A percentile compares a stretch with the other conserved stretches of the same genome.
Conservation (phyloP, 2,797 vertebrate genomes). For the Malacoctenus gilli region DNA sequence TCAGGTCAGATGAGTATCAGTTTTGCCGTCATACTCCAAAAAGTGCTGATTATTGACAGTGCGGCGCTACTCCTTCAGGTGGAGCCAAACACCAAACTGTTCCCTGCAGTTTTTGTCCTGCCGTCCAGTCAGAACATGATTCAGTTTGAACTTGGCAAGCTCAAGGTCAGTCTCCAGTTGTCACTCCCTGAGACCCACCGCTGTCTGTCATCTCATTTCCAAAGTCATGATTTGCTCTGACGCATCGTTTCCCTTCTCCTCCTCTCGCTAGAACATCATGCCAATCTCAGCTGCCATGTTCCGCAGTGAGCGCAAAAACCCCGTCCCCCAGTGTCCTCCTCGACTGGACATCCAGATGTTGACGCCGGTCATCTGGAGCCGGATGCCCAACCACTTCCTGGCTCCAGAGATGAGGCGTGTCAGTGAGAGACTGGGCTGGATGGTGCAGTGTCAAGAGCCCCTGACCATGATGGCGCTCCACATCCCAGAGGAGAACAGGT, state of each 20-base stretch:
- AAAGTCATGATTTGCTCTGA: not conserved
- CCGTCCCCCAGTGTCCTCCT: slow-evolving; percentile 91
- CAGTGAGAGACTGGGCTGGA: slow-evolving; percentile 89
- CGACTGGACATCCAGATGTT: slow-evolving; percentile 88
- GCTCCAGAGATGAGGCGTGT: slow-evolving; percentile 81
- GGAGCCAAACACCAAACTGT: slow-evolving; percentile 94
- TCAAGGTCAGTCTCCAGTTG: slow-evolving; percentile 81
- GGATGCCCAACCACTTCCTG: slow-evolving; percentile 92
- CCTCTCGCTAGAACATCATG: slow-evolving; percentile 90
- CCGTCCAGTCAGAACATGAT: slow-evolving; percentile 92
- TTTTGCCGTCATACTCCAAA: not conserved
- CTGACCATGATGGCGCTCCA: slow-evolving; percentile 95
- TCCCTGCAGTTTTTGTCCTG: slow-evolving; percentile 89
- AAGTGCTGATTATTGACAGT: not conserved
- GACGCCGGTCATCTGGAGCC: slow-evolving; percentile 93
- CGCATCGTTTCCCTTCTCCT: not conserved
- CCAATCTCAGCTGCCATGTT: slow-evolving; percentile 96
- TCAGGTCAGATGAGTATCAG: slow-evolving; percentile 81
- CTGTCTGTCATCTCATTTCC: too few relatives aligned
- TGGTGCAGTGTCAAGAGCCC: slow-evolving; percentile 86
- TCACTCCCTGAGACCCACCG: too few relatives aligned
- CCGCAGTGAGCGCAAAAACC: slow-evolving; percentile 91
- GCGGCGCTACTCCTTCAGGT: slow-evolving; percentile 78
- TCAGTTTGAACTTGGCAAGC: slow-evolving; percentile 92
- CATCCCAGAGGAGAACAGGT: slow-evolving; percentile 93